phyloP scores from a whole-genome alignment of 2,113 vertebrate species.

The Merops nubicus region DNA sequence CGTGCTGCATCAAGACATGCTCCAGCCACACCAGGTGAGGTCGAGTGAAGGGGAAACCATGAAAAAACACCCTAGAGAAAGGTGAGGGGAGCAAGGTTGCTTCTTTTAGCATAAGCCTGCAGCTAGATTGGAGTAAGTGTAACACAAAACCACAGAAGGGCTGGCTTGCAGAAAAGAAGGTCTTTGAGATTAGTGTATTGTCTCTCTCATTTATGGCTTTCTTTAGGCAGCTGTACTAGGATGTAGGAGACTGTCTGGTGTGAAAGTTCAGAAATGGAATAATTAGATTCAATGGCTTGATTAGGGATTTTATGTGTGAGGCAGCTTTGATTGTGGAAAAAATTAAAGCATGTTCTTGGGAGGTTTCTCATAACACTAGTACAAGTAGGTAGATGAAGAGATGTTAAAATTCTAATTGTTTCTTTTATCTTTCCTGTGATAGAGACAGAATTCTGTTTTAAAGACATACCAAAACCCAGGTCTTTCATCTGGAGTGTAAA shows the following conservation, averaged over 20 bases:
- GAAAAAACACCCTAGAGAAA: not conserved
- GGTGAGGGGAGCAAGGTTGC: not conserved
- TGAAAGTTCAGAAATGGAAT: conserved; percentile 41
- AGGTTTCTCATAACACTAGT: conserved; percentile 44
- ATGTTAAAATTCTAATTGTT: conserved; percentile 57
- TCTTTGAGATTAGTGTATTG: not conserved
- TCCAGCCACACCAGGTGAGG: not conserved
- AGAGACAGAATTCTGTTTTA: conserved; percentile 52
- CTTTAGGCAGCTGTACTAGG: conserved; percentile 4
- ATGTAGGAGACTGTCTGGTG: not conserved
- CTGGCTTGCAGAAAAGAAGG: not conserved
- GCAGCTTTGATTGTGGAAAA: conserved; percentile 34
- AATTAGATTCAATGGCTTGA: conserved; percentile 10
- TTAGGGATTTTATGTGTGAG: conserved; percentile 29
- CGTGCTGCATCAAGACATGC: not conserved
- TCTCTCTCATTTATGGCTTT: conserved; percentile 29
- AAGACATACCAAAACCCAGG: conserved; percentile 24
- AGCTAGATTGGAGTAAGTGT: not conserved
- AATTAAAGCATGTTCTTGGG: conserved; percentile 20
- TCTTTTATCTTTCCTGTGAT: conserved; percentile 58
- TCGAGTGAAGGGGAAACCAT: not conserved
- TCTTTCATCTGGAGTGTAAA: conserved; percentile 68
- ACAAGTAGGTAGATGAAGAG: conserved; percentile 60
- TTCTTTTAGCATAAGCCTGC: not conserved
- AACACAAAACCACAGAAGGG: not conserved